Base-by-base conservation (phyloP, 2,888 invertebrate genomes). In the Dasypogon diadema region DNA sequence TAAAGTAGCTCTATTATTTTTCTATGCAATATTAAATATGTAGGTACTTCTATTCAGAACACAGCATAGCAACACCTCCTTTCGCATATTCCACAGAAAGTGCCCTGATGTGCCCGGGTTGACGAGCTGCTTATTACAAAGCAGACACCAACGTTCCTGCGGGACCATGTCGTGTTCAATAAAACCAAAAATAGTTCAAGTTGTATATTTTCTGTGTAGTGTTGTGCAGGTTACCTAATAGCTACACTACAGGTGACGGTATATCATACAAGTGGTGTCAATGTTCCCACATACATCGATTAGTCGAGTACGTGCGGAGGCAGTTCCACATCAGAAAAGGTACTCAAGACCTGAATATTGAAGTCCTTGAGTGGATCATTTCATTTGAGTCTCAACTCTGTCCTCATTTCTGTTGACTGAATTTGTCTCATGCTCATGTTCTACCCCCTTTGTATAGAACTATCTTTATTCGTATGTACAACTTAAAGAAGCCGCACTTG, bases 401-500 rank as follows among this genome's bases (percentile, higher is more conserved):
- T 56, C 26, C 26, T n/a, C 18, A n/a, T 18, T 63, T 16, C n/a
- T 68, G 68, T 68, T 48, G 48, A 68, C 22, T 68, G 48, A 26
- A 68, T 26, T 68, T 68, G 8, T n/a, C 18, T 68, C 22, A 48
- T 3, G 21, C 48, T 8, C 26, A 4, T 14, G 3, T 8, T 2
- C 48, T 5, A 37, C 18, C 37, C 37, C 37, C 8, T 14, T 30
- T 14, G n/a, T n/a, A n/a, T n/a, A n/a, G n/a, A n/a, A n/a, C 58
- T 6, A 26, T 21, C 4, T 42, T 22, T 46, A 37, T 42, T 22
- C 68, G 26, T 42, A 42, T 42, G 3, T 30, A 30, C 65, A 68
- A 48, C 48, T 68, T 48, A 48, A 68, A 24, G 48, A 24, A 46
- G 46, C 16, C 46, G 46, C 46, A 68, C 68, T 68, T 68, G 68